Evolutionary conservation across 2,797 vertebrate species (phyloP).

Genomic region (Euthynnus affinis): DNA sequence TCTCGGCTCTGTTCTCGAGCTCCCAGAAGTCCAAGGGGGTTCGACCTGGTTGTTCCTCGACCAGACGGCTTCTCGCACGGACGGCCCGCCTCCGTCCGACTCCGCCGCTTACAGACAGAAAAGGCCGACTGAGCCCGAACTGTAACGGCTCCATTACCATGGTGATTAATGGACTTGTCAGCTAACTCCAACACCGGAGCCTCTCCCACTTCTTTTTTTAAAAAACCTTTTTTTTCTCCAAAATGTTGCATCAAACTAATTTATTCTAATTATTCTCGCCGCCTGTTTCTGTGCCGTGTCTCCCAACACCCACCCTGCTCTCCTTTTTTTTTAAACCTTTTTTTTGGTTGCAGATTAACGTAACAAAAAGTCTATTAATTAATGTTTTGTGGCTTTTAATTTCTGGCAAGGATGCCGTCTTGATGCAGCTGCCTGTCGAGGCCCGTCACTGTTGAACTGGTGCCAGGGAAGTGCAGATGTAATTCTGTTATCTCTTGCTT

Average conservation of each 20-base stretch:
- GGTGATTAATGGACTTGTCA: conserved; percentile 96
- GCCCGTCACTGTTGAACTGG: conserved; percentile 91
- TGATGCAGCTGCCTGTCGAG: conserved; percentile 94
- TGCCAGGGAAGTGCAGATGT: conserved; percentile 98
- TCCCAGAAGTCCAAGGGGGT: conserved; percentile 84
- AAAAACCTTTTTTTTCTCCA: conserved; percentile 42
- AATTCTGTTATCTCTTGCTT: conserved; percentile 99
- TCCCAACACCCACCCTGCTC: conserved; percentile 83
- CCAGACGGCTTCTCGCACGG: conserved; percentile 18
- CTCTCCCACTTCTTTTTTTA: conserved; percentile 32
- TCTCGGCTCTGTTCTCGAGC: conserved; percentile 70
- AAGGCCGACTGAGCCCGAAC: conserved; percentile 85
- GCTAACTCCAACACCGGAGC: conserved; percentile 83
- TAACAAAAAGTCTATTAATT: conserved; percentile 98
- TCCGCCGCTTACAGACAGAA: conserved; percentile 33
- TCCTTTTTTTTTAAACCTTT: conserved; percentile 89
- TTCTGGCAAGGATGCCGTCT: conserved; percentile 92
- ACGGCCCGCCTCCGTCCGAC: conserved; percentile 11
- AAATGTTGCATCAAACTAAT: conserved; percentile 91
- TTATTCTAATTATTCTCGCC: conserved; percentile 92
- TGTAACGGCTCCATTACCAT: conserved; percentile 90
- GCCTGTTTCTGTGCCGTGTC: conserved; percentile 89
- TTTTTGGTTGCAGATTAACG: conserved; percentile 91
- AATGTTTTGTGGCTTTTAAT: conserved; percentile 97
- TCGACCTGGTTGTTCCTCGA: conserved; percentile 61